These are phyloP conservation scores for Sebastes oblongus DNA, from an alignment of 2,797 vertebrate genomes.

Conservation along the genomic window DNA sequence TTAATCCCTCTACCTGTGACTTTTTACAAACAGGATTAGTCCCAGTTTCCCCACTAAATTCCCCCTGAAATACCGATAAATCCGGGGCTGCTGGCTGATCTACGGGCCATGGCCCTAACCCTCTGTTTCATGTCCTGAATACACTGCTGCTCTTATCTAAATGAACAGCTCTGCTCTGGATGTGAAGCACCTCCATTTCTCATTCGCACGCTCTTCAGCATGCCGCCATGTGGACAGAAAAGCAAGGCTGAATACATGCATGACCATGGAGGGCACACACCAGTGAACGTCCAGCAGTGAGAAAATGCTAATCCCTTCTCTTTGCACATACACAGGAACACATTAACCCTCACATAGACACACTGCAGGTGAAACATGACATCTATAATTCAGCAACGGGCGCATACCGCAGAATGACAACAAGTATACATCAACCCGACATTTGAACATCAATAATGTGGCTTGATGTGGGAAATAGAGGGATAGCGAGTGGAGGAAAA, in stretches of 20 bases:
- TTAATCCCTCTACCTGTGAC: slow-evolving; percentile 80
- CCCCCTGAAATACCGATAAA: slow-evolving; percentile 62
- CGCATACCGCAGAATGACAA: slow-evolving; percentile 16
- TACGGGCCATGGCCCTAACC: slow-evolving; percentile 43
- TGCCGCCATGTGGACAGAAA: slow-evolving; percentile 31
- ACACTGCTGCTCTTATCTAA: slow-evolving; percentile 77
- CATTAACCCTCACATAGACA: slow-evolving; percentile 7
- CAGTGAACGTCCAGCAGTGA: slow-evolving; percentile 3
- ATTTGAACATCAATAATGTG: slow-evolving; percentile 43
- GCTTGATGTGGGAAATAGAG: slow-evolving; percentile 8
- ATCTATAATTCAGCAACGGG: slow-evolving; percentile 8
- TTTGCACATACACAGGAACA: slow-evolving; percentile 19
- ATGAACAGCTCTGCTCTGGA: slow-evolving; percentile 73
- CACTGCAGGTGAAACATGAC: slow-evolving; percentile 2
- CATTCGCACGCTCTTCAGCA: slow-evolving; percentile 11
- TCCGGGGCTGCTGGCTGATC: slow-evolving; percentile 63
- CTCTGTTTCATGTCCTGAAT: slow-evolving; percentile 72
- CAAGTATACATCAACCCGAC: slow-evolving; percentile 25
- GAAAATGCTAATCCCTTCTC: slow-evolving; percentile 16
- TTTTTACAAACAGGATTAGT: slow-evolving; percentile 83
- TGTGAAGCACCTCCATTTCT: slow-evolving; percentile 41
- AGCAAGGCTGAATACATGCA: slow-evolving; percentile 18
- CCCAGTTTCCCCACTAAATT: slow-evolving; percentile 69
- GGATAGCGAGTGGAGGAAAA: slow-evolving; percentile 1
- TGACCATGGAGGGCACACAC: not conserved